These are phyloP conservation scores for Drosophila ezoana DNA, from an alignment of 2,888 invertebrate species.

Conservation along the genomic window DNA sequence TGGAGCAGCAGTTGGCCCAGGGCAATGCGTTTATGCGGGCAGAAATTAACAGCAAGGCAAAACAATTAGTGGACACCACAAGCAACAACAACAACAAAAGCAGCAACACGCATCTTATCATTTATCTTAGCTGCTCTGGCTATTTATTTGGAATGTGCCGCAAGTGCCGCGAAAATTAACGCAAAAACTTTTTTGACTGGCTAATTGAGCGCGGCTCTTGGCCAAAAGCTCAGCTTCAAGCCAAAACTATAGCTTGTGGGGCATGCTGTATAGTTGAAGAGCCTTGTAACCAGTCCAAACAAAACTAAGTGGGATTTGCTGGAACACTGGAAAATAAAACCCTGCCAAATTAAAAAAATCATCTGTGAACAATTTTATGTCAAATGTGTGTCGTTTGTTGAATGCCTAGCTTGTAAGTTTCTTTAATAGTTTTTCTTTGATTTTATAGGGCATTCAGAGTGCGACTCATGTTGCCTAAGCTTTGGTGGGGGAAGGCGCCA, in stretches of 20 bases:
- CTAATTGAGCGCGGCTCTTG: constrained; percentile 62
- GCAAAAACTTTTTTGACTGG: constrained; percentile 59
- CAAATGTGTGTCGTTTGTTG: too few species aligned
- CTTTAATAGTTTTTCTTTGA: neutral
- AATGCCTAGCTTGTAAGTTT: too few species aligned
- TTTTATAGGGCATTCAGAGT: constrained; percentile 25
- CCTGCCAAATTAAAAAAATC: too few species aligned
- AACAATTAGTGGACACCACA: constrained; percentile 69
- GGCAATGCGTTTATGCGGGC: constrained; percentile 78
- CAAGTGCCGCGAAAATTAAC: constrained; percentile 77
- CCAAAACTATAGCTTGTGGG: constrained; percentile 3
- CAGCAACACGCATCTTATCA: constrained; percentile 61
- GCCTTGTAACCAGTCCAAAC: constrained; percentile 8
- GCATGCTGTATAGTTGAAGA: constrained; percentile 8
- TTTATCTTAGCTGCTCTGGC: constrained; percentile 68
- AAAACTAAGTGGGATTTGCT: too few species aligned
- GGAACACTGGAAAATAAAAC: too few species aligned
- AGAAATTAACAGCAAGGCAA: constrained; percentile 77
- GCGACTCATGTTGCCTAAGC: constrained; percentile 11
- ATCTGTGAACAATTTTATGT: too few species aligned
- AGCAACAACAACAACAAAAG: constrained; percentile 14
- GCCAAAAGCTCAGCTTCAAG: constrained; percentile 26
- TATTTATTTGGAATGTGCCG: constrained; percentile 75
- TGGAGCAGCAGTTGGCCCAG: constrained; percentile 71
- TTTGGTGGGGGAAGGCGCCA: constrained; percentile 55